These are phyloP conservation scores for Toxotes lorentzi DNA, from an alignment of 2,797 vertebrate genomes.

Conservation along the genomic window DNA sequence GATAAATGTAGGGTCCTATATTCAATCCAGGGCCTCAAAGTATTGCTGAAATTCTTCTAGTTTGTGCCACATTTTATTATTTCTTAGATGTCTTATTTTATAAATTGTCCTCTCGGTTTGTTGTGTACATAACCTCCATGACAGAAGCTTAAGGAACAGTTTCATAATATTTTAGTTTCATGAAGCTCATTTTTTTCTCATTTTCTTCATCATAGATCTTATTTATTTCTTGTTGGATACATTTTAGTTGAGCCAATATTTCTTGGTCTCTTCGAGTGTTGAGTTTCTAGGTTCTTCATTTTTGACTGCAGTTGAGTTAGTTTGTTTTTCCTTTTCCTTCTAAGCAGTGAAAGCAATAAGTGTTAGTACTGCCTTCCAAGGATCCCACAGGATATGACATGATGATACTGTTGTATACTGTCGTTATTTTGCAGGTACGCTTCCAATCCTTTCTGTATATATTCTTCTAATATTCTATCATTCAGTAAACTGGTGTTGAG, in stretches of 20 bases:
- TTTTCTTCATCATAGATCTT: too few species aligned
- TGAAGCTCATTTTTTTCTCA: too few species aligned
- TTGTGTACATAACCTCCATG: not conserved
- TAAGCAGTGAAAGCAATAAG: not conserved
- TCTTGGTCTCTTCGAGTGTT: not conserved
- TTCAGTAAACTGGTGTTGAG: not conserved
- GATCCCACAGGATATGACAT: constrained; percentile 1
- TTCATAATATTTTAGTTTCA: not conserved
- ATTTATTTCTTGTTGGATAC: too few species aligned
- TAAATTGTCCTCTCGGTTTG: not conserved
- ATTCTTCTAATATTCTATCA: not conserved
- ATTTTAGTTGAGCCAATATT: too few species aligned
- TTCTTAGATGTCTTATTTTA: not conserved
- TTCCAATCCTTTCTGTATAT: not conserved
- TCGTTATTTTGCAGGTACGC: not conserved
- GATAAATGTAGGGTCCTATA: too few species aligned
- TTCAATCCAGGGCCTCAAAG: not conserved
- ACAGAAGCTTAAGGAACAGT: not conserved
- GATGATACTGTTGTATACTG: not conserved
- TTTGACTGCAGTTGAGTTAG: too few species aligned
- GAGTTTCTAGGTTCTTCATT: too few species aligned
- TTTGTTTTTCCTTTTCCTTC: not conserved
- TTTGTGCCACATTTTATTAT: not conserved
- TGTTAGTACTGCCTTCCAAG: not conserved
- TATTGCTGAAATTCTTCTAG: not conserved